Evolutionary conservation across 2,113 vertebrate genomes (phyloP).

Genomic region (Chloebia gouldiae): DNA sequence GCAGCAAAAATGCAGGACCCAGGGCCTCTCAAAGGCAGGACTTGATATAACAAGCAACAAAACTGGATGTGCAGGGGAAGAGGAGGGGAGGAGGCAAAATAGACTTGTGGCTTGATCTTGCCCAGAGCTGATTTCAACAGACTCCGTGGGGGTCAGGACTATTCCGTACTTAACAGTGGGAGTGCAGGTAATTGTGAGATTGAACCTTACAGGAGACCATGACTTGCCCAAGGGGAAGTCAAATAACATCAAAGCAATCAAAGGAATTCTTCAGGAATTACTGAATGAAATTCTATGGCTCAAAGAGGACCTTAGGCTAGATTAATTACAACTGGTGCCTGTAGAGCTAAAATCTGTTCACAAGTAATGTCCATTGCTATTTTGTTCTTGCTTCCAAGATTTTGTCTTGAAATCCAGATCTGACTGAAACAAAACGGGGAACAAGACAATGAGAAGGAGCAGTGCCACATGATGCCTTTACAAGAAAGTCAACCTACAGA

Average conservation of each 20-base stretch:
- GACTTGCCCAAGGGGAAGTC: conserved; percentile 33
- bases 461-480: not conserved
- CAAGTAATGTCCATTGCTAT: not conserved
- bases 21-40: not conserved
- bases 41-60: not conserved
- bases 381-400: not conserved
- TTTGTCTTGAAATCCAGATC: not conserved
- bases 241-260: conserved; percentile 55
- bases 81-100: not conserved
- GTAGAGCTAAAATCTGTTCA: not conserved
- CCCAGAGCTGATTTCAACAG: conserved; percentile 29
- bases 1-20: not conserved
- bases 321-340: not conserved
- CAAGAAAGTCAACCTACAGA: not conserved
- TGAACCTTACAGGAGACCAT: conserved; percentile 11
- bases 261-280: conserved; percentile 44
- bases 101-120: not conserved
- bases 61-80: conserved; percentile 13
- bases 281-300: not conserved
- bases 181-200: conserved; percentile 48
- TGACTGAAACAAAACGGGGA: not conserved
- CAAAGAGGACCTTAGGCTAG: not conserved
- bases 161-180: not conserved
- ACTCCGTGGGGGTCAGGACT: conserved; percentile 24
- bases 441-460: not conserved